A percentile compares a stretch with the other conserved stretches of the same genome.
phyloP scores from a whole-genome alignment of 2,888 invertebrate species.

The Aquatica leii region DNA sequence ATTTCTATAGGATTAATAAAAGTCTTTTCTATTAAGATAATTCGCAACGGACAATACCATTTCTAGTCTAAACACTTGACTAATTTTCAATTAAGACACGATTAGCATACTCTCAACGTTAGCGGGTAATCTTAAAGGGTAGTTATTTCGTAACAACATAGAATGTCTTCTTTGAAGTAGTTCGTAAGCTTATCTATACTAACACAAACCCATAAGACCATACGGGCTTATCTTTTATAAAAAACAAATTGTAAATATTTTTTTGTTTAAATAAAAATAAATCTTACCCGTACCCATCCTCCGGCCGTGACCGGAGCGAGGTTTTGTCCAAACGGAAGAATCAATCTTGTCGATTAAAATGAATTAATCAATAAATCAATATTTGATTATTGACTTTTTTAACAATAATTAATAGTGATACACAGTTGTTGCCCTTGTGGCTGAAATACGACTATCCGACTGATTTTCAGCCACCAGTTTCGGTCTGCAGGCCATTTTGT shows the following conservation, averaged over 20 bases:
- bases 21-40: too few relatives aligned
- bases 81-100: constrained; percentile 18
- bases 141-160: constrained; percentile 27
- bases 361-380: not conserved
- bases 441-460: constrained; percentile 56
- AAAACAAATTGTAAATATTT: constrained; percentile 31
- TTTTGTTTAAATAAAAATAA: constrained; percentile 22
- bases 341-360: constrained; percentile 54
- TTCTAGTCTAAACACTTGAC: constrained; percentile 14
- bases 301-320: constrained; percentile 69
- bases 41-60: constrained; percentile 10
- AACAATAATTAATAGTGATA: constrained; percentile 1
- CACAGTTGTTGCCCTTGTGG: constrained; percentile 34
- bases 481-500: constrained; percentile 71
- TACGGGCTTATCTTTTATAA: not conserved
- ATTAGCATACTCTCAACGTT: constrained; percentile 22
- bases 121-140: constrained; percentile 34
- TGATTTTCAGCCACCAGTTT: constrained; percentile 60
- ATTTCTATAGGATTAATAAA: too few relatives aligned
- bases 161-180: constrained; percentile 16
- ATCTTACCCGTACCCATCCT: constrained; percentile 78
- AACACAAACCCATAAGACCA: too few relatives aligned
- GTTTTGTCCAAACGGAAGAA: constrained; percentile 68
- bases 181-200: too few relatives aligned
- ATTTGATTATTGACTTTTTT: not conserved